Evolutionary conservation across 2,797 vertebrate genomes (phyloP).

Genomic region (Fistularia tabacaria): DNA sequence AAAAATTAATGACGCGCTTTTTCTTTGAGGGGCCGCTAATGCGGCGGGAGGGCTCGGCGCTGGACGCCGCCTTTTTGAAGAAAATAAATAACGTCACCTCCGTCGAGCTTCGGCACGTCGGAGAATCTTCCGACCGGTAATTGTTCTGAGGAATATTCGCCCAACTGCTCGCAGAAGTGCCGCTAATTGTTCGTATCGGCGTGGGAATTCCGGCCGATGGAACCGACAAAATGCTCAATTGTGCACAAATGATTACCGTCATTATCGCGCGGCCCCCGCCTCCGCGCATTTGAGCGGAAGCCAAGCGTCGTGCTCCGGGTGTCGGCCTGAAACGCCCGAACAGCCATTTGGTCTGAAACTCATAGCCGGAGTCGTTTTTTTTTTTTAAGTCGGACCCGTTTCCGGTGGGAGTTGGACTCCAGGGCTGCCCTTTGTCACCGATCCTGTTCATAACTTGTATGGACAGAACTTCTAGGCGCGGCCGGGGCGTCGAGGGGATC

Average conservation of each 20-base stretch:
- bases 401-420: too few relatives aligned
- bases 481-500: too few relatives aligned
- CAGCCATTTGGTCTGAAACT: too few relatives aligned
- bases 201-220: constrained; percentile 37
- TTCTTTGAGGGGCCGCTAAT: constrained; percentile 41
- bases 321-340: too few relatives aligned
- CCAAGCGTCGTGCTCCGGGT: too few relatives aligned
- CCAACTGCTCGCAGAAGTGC: constrained; percentile 28
- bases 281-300: too few relatives aligned
- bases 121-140: background rate
- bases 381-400: too few relatives aligned
- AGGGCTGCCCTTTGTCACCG: too few relatives aligned
- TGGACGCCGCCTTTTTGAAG: background rate
- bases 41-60: constrained; percentile 10
- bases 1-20: constrained; percentile 43
- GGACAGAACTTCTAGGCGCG: too few relatives aligned
- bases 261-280: background rate
- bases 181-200: constrained; percentile 36
- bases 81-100: constrained; percentile 11
- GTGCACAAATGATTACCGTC: constrained; percentile 35
- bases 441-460: too few relatives aligned
- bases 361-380: background rate
- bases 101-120: background rate
- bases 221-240: constrained; percentile 35
- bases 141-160: constrained; percentile 5